Conservation (phyloP, 2,113 vertebrate species). For the Notechis scutatus region DNA sequence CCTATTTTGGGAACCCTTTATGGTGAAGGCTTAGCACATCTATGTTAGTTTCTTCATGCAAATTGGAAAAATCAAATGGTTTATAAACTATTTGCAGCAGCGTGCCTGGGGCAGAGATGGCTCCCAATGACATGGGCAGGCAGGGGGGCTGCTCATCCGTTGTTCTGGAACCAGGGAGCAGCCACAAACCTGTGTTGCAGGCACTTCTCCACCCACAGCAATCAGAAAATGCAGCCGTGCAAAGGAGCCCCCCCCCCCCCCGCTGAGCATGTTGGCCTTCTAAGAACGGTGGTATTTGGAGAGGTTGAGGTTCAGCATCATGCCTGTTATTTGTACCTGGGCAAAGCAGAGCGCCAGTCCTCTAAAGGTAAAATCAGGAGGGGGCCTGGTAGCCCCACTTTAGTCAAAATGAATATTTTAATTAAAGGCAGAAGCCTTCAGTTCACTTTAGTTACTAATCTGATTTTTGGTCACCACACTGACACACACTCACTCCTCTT, state of each 20-base stretch:
- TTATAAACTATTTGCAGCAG: background rate
- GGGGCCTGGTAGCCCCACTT: background rate
- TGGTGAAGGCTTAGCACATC: background rate
- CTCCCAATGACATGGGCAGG: background rate
- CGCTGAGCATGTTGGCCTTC: background rate
- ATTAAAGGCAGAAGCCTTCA: background rate
- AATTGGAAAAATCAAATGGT: background rate
- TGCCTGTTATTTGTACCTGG: background rate
- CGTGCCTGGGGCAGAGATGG: background rate
- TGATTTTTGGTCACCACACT: background rate
- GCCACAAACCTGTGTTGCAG: background rate
- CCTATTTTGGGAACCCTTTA: background rate
- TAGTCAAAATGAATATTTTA: background rate
- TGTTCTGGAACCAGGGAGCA: background rate
- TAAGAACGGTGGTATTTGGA: background rate
- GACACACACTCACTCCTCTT: background rate
- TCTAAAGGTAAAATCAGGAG: background rate
- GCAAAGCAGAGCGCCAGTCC: background rate
- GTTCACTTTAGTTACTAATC: background rate
- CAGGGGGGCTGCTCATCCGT: background rate
- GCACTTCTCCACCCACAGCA: too few species aligned
- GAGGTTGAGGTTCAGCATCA: background rate
- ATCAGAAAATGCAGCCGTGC: too few species aligned
- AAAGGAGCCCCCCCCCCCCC: too few species aligned
- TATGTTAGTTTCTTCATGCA: background rate